Evolutionary conservation across 2,113 vertebrate species (phyloP), one percentile per base, ranked within the genome.

Genomic region (Melanocharis versteri): DNA sequence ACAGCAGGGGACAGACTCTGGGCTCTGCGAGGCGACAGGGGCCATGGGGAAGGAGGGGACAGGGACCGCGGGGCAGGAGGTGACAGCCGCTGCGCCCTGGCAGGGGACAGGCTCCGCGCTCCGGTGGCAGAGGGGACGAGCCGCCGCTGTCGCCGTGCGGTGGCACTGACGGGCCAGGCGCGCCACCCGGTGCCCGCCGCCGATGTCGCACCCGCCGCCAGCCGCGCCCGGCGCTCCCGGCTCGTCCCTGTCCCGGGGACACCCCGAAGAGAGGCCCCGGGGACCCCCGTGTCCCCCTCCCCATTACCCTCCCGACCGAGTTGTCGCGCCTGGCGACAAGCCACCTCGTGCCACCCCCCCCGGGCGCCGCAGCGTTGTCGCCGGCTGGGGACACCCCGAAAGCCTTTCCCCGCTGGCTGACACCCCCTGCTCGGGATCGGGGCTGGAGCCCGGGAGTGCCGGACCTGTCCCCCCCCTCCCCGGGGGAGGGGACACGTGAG

Each of bases 361-460:
- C 2, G 1, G 39, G 24, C 6, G 15, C 15, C 4, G 47, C 18
- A 17, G 19, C 7, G 24, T 50, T 23, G 37, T 42, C 27, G 13
- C 7, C 8, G 7, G 5, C 45, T 60, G 10, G 2, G 2, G 37
- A 48, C 30, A 13, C 48, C 31, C 56, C 42, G 1, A 57, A 75
- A 66, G 2, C n/a, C 33, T 17, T 7, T 78, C 20, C 18, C 8
- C 39, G 10, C 24, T 27, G 20, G 4, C 4, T n/a, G n/a, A n/a
- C n/a, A n/a, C n/a, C n/a, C n/a, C n/a, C n/a, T 2, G 35, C 19
- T 26, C 6, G 40, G 40, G 17, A 6, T 18, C 45, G 13, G 66
- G 24, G 30, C 14, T 6, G 26, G 53, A 58, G 14, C 45, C 40
- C 2, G 0, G 19, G n/a, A 37, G 21, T 1, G 19, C 28, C 7